Evolutionary conservation across 2,113 vertebrate genomes (phyloP).

Genomic region (Chaetura pelagica): DNA sequence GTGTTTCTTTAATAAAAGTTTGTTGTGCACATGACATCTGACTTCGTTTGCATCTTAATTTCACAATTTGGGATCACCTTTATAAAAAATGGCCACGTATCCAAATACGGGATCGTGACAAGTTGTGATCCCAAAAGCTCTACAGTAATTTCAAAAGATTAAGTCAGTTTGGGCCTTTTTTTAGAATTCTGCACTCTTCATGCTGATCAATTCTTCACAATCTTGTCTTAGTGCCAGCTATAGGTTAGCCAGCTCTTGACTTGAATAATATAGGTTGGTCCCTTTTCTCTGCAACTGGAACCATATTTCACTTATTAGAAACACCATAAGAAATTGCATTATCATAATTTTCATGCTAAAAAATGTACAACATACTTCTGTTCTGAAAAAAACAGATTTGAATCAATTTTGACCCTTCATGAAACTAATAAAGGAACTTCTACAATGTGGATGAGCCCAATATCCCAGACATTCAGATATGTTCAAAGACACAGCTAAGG

Average conservation of each 20-base stretch:
- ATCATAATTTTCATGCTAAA: neutral
- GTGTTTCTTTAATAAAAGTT: too few species aligned
- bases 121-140: neutral
- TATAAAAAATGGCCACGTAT: too few species aligned
- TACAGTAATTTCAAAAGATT: neutral
- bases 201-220: rapidly evolving
- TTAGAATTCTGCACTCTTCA: neutral
- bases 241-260: neutral
- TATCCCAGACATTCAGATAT: neutral
- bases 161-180: neutral
- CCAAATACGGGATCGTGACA: too few species aligned
- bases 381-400: neutral
- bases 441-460: neutral
- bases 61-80: too few species aligned
- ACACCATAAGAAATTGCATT: neutral
- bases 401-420: neutral
- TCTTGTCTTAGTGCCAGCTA: neutral
- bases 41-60: too few species aligned
- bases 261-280: neutral
- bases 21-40: too few species aligned
- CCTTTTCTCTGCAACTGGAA: neutral
- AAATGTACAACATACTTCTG: neutral
- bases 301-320: neutral
- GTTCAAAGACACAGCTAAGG: neutral
- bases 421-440: neutral